phyloP scores from a whole-genome alignment of 92 coral and sea anemone genomes.

The Montipora capitata region DNA sequence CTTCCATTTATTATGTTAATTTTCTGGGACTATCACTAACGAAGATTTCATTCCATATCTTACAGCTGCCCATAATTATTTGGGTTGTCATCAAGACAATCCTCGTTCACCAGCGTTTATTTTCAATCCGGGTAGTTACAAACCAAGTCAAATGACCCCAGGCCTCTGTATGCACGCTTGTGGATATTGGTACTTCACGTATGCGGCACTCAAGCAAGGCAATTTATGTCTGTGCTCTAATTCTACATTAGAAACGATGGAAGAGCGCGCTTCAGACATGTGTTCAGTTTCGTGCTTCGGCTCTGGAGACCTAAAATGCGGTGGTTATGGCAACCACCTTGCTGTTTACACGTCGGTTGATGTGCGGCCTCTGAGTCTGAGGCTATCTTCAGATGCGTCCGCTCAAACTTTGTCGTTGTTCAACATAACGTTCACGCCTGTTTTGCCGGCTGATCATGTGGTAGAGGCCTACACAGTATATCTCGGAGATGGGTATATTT shows the following conservation, averaged over 20 bases:
- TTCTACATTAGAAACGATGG: background rate
- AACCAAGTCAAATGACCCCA: constrained; percentile 68
- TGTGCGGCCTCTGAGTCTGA: constrained; percentile 35
- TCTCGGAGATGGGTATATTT: constrained; percentile 61
- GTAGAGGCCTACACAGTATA: constrained; percentile 28
- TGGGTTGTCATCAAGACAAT: constrained; percentile 66
- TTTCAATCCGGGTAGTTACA: constrained; percentile 74
- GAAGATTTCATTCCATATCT: too few species aligned
- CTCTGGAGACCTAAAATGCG: constrained; percentile 70
- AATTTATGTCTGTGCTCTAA: constrained; percentile 74
- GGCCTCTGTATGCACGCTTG: constrained; percentile 77
- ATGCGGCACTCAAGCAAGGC: constrained; percentile 77
- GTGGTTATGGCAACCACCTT: constrained; percentile 66
- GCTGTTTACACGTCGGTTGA: constrained; percentile 25
- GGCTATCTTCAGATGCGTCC: constrained; percentile 14
- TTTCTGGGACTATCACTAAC: too few species aligned
- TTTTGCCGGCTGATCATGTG: background rate
- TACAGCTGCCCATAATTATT: constrained; percentile 10
- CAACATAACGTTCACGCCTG: constrained; percentile 18
- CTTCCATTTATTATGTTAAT: too few species aligned
- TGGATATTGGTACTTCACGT: constrained; percentile 52
- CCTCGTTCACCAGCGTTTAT: constrained; percentile 1
- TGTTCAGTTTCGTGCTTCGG: constrained; percentile 87
- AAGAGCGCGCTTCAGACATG: constrained; percentile 32
- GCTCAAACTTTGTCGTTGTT: constrained; percentile 24